Evolutionary conservation across 2,113 vertebrate species (phyloP).

Genomic region (Silurus asotus): DNA sequence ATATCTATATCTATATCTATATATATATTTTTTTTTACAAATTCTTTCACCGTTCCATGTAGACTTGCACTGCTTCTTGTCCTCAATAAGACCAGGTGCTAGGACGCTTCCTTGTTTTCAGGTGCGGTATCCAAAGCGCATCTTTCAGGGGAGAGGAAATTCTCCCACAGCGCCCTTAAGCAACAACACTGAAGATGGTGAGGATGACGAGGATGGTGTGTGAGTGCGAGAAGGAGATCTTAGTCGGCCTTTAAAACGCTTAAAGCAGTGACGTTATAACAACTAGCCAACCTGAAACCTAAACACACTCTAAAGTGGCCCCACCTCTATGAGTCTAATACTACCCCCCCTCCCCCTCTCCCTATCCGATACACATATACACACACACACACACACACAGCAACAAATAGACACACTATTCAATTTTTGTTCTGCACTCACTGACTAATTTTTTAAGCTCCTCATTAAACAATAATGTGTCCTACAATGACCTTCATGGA

Average conservation of each 20-base stretch:
- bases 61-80: not conserved
- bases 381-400: not conserved
- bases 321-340: constrained; percentile 50
- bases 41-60: not conserved
- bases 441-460: not conserved
- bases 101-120: not conserved
- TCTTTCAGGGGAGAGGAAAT: not conserved
- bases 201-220: not conserved
- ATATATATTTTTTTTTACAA: not conserved
- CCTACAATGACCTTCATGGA: not conserved
- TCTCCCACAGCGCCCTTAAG: not conserved
- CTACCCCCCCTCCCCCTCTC: not conserved
- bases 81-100: not conserved
- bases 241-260: constrained; percentile 11
- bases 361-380: constrained; percentile 2
- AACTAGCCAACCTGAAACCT: constrained; percentile 1
- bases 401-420: too few species aligned
- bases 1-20: too few species aligned
- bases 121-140: not conserved
- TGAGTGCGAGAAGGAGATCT: not conserved
- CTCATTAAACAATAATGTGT: not conserved
- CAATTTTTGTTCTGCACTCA: not conserved
- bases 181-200: not conserved
- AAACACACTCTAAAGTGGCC: constrained; percentile 29
- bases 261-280: constrained; percentile 6